These are phyloP conservation scores for Notocelia uddmanniana DNA, from an alignment of 2,888 invertebrate genomes.

Conservation along the genomic window DNA sequence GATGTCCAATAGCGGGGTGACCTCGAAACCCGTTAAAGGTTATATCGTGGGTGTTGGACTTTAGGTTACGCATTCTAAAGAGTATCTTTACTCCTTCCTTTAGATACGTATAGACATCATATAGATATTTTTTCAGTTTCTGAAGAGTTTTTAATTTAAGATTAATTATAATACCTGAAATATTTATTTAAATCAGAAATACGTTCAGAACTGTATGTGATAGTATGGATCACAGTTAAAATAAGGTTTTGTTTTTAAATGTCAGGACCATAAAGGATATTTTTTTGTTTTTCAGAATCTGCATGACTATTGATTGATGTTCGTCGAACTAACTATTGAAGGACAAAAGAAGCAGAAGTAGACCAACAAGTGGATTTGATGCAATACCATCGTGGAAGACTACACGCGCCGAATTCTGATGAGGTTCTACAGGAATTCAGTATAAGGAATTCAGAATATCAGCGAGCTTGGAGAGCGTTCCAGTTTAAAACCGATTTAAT, in stretches of 20 bases:
- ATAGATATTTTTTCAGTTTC: no score
- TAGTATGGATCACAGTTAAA: no score
- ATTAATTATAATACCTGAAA: no score
- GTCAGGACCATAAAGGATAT: no score
- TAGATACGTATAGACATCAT: not conserved
- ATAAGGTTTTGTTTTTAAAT: no score
- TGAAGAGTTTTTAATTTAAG: no score
- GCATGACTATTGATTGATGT: not conserved
- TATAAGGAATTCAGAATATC: not conserved
- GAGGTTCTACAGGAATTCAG: not conserved
- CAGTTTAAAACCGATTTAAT: not conserved
- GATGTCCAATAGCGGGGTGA: constrained; percentile 19
- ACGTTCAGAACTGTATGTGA: no score
- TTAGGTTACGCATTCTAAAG: constrained; percentile 6
- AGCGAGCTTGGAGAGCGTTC: not conserved
- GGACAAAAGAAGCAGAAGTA: not conserved
- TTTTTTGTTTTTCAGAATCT: not conserved
- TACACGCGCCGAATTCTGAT: not conserved
- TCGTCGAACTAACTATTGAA: not conserved
- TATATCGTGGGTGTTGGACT: constrained; percentile 19
- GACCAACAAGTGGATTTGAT: not conserved
- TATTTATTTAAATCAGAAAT: no score
- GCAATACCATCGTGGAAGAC: not conserved
- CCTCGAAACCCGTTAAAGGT: constrained; percentile 21
- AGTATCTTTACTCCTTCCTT: not conserved